Evolutionary conservation across 2,797 vertebrate genomes (phyloP), one percentile per base, ranked within the genome.

Genomic region (Gallirallus australis): DNA sequence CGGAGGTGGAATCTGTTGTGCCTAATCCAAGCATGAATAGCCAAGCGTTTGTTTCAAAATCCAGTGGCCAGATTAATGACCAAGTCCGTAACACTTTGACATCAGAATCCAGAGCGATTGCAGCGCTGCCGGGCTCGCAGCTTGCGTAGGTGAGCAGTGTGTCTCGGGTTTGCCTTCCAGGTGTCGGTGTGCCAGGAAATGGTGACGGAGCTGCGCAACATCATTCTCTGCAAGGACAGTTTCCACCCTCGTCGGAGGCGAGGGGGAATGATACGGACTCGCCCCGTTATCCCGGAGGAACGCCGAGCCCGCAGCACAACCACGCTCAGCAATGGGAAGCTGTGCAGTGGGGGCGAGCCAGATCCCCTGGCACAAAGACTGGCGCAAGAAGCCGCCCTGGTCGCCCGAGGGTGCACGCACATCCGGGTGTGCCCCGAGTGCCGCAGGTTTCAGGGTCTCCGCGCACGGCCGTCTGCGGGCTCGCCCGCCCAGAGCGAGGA

Each of bases 391-490:
- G 99, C 99, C 0, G 98, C 99, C 63, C 97, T 99, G 96, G 99
- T 99, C 5, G 99, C 99, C 4, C 98, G 99, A 28, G 99, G 99
- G 15, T 99, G 99, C 97, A 99, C 99, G 24, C 99, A 99, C 97
- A 99, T 99, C 93, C 98, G 99, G 2, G 99, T 99, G 90, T 99
- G 99, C 96, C 99, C 99, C 0, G 99, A 99, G 97, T 99, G 99
- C 96, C 98, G 99, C 82, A 97, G 99, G 54, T 99, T 99, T 97
- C 99, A 99, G 97, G 99, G 99, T 61, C 98, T 99, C 16, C 98
- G 99, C 75, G 98, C 98, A 12, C 98, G 98, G 45, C 98, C 98
- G 0, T 25, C 97, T 2, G 91, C 90, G 1, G 98, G 98, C 6
- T 99, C 99, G 0, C 99, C 99, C 0, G 98, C 99, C 2, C 99